Percentiles rank a stretch among this genome's conserved stretches.
phyloP scores from a whole-genome alignment of 2,113 vertebrate species.

The Lonchura striata region DNA sequence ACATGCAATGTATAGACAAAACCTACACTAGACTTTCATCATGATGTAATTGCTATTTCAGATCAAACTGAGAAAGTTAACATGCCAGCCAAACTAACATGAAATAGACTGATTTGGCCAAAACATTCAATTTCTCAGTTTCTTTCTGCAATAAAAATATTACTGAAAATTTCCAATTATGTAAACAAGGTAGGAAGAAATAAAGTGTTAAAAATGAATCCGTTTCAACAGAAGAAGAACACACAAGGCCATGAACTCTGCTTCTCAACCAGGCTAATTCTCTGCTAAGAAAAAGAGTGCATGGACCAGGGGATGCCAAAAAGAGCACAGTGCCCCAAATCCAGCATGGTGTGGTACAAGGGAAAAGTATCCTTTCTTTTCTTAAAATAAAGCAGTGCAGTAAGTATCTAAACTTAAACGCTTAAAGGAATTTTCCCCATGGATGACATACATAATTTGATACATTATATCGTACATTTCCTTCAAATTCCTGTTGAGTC shows the following conservation, averaged over 20 bases:
- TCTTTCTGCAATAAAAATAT: conserved; percentile 28
- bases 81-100: conserved; percentile 32
- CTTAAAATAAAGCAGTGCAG: background rate
- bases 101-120: conserved; percentile 48
- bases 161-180: conserved; percentile 15
- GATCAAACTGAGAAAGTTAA: conserved; percentile 59
- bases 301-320: background rate
- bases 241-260: background rate
- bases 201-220: background rate
- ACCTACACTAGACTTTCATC: conserved; percentile 48
- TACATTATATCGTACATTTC: background rate
- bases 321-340: background rate
- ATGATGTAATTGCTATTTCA: conserved; percentile 53
- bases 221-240: background rate
- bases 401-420: background rate
- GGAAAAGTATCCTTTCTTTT: background rate
- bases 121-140: conserved; percentile 53
- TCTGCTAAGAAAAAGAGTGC: background rate
- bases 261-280: background rate
- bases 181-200: conserved; percentile 12
- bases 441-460: background rate
- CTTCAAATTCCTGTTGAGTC: background rate
- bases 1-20: conserved; percentile 14
- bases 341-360: background rate
- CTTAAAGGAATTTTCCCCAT: background rate